These are phyloP conservation scores for Antheraea pernyi DNA, from an alignment of 1,140 invertebrate genomes.

Conservation along the genomic window DNA sequence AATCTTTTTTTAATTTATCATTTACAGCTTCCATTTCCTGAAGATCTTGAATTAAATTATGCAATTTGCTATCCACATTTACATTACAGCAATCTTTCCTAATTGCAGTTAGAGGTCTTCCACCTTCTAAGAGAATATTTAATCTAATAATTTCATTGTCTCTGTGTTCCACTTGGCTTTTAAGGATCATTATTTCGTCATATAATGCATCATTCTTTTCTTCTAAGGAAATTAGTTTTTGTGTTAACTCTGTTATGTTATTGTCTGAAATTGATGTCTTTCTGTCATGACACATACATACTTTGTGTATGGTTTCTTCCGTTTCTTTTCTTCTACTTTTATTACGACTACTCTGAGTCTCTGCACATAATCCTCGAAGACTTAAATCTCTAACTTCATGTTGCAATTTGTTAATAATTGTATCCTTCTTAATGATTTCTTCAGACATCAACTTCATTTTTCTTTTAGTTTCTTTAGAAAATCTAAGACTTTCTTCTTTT, in stretches of 20 bases:
- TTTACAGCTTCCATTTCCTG: constrained; percentile 78
- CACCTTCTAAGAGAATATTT: constrained; percentile 82
- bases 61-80: constrained; percentile 58
- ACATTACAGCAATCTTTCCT: constrained; percentile 80
- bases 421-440: constrained; percentile 61
- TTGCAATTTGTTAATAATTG: constrained; percentile 63
- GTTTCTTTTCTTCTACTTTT: constrained; percentile 61
- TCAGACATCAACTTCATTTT: constrained; percentile 63
- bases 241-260: constrained; percentile 46
- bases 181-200: constrained; percentile 67
- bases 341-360: constrained; percentile 68
- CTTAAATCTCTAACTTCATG: constrained; percentile 66
- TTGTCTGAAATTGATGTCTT: constrained; percentile 35
- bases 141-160: constrained; percentile 84
- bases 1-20: constrained; percentile 79
- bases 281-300: constrained; percentile 52
- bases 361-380: constrained; percentile 68
- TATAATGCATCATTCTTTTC: constrained; percentile 55
- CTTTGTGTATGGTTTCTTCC: constrained; percentile 39
- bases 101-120: constrained; percentile 78
- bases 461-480: constrained; percentile 52
- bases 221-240: constrained; percentile 48
- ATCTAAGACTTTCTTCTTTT: constrained; percentile 79
- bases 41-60: constrained; percentile 73
- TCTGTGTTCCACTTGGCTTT: constrained; percentile 70